A percentile compares a stretch with the other conserved stretches of the same genome.
These are phyloP conservation scores for Eristalis intricaria DNA, from an alignment of 2,888 invertebrate genomes.

Conservation along the genomic window DNA sequence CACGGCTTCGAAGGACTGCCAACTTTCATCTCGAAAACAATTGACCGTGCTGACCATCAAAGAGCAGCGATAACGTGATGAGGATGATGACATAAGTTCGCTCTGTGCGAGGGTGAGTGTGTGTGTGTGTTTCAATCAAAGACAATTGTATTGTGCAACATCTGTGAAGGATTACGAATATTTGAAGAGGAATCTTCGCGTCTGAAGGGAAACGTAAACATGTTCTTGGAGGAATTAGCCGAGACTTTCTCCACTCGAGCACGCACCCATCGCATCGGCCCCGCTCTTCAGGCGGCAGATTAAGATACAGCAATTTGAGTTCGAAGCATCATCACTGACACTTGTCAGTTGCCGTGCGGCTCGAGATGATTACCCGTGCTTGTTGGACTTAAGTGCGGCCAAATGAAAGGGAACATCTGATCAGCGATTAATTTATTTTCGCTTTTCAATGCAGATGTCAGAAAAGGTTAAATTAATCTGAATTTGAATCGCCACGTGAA, in stretches of 20 bases:
- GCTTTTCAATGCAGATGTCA: neutral
- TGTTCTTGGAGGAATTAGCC: neutral
- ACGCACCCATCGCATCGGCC: neutral
- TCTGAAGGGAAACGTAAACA: neutral
- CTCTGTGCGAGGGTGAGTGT: neutral
- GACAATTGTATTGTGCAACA: neutral
- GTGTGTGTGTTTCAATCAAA: neutral
- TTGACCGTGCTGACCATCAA: slow-evolving; percentile 10
- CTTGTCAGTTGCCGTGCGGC: neutral
- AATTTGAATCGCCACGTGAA: neutral
- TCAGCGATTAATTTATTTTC: neutral
- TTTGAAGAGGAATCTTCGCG: neutral
- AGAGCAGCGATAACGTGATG: neutral
- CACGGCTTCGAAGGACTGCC: neutral
- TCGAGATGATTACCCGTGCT: neutral
- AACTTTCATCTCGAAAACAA: neutral
- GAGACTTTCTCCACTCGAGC: neutral
- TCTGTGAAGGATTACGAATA: neutral
- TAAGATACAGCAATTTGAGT: neutral
- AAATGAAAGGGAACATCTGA: neutral
- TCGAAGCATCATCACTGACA: neutral
- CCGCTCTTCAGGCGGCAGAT: neutral
- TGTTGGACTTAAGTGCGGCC: neutral
- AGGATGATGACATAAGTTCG: neutral
- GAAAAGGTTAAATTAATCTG: neutral